Evolutionary conservation across 1,140 invertebrate genomes (phyloP).

Genomic region (Trinorchestia longiramus): DNA sequence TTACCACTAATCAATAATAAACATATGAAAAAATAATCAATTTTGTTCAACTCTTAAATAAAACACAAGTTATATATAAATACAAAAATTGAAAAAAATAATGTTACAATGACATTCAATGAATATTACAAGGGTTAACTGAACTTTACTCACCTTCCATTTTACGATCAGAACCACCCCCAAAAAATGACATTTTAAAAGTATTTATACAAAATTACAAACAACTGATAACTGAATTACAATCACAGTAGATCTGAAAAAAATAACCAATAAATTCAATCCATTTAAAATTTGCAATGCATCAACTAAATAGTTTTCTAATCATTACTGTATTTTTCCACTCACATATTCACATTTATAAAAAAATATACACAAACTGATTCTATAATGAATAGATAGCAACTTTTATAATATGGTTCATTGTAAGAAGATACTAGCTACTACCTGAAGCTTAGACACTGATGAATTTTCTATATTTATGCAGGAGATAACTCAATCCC

Average conservation of each 20-base stretch:
- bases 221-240: not conserved
- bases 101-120: not conserved
- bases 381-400: too few species aligned
- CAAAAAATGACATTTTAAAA: constrained; percentile 53
- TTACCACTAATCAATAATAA: too few species aligned
- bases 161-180: constrained; percentile 41
- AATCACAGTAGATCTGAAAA: not conserved
- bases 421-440: too few species aligned
- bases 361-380: not conserved
- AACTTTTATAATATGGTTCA: too few species aligned
- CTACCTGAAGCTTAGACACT: too few species aligned
- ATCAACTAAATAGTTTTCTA: not conserved
- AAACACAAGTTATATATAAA: not conserved
- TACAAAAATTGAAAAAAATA: not conserved
- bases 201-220: not conserved
- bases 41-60: too few species aligned
- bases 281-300: not conserved
- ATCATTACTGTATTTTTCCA: not conserved
- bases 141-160: constrained; percentile 28
- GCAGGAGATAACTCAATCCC: too few species aligned
- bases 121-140: not conserved
- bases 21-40: too few species aligned
- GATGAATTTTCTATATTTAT: too few species aligned
- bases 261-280: not conserved
- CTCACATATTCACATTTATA: not conserved